Base-by-base conservation (phyloP, 1,140 invertebrate genomes). In the Parasteatoda tepidariorum region DNA sequence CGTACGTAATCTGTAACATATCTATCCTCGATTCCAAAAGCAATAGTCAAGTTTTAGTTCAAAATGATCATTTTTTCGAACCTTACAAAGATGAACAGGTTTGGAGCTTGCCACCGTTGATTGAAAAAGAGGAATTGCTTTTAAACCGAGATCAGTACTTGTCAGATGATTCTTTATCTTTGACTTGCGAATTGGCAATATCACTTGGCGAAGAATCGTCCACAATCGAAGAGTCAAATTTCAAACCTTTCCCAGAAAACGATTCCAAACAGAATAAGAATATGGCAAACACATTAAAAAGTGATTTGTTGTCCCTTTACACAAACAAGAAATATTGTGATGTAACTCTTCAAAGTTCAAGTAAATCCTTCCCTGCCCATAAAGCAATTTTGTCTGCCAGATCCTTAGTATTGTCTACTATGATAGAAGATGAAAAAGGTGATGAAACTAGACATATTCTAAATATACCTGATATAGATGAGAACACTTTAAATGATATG, bases 21-120 rank as follows among this genome's bases (percentile, higher is more conserved):
- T 5, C 22, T 2, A 13, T 75, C 0, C 15, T 61, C 0, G 55
- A 75, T 41, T 61, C 22, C 18, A 34, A 48, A 28, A 57, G 73
- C 26, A 4, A 62, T 18, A 9, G 7, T 26, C n/a, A 30, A 28
- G 33, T 41, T 22, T 28, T 30, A 0, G 38, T 24, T 2, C 33
- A 7, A 26, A n/a, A 38, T 6, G 73, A 62, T 7, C 57, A 75
- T 38, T 3, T 62, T 0, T 75, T 61, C 4, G 6, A 3, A 31
- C 9, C 22, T 1, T 48, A 13, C 38, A 9, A 18, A 13, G 9
- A 4, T 7, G 33, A 30, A 15, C 22, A 75, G 15, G 22, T 30
- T n/a, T 75, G 73, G 73, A 24, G 41, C 34, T 62, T 61, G 4
- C 73, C 73, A 0, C 31, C 57, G 1, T 75, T 61, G 15, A 75